Evolutionary conservation across 2,797 vertebrate species (phyloP).

Genomic region (Sebastes iracundus): DNA sequence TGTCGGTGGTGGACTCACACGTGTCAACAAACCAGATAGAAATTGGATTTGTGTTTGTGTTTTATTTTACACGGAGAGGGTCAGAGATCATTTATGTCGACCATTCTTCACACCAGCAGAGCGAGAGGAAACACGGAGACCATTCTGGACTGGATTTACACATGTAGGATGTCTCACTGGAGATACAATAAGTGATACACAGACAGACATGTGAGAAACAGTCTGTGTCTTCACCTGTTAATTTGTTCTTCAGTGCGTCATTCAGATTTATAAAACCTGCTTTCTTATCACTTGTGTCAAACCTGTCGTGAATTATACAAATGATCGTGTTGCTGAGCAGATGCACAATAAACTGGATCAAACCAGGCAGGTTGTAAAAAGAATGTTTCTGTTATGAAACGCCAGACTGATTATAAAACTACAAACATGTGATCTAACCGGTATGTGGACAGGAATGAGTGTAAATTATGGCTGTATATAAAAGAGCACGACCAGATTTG

Average conservation of each 20-base stretch:
- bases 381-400: not conserved
- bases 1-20: not conserved
- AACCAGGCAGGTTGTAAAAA: not conserved
- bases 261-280: not conserved
- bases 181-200: not conserved
- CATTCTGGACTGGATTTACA: not conserved
- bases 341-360: not conserved
- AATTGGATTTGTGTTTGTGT: slow-evolving; percentile 29
- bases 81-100: not conserved
- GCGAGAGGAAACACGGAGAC: not conserved
- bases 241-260: not conserved
- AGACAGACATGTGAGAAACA: not conserved
- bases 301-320: not conserved
- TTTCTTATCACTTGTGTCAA: not conserved
- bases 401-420: no score
- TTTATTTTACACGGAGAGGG: not conserved
- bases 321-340: not conserved
- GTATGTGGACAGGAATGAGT: not conserved
- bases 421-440: not conserved
- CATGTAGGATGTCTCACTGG: not conserved
- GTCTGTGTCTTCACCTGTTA: not conserved
- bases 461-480: not conserved
- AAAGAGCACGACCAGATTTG: not conserved
- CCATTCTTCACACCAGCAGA: not conserved
- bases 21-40: slow-evolving; percentile 12